A percentile compares a stretch with the other conserved stretches of the same genome.
These are phyloP conservation scores for Lagopus muta DNA, from an alignment of 2,113 vertebrate genomes.

Conservation along the genomic window DNA sequence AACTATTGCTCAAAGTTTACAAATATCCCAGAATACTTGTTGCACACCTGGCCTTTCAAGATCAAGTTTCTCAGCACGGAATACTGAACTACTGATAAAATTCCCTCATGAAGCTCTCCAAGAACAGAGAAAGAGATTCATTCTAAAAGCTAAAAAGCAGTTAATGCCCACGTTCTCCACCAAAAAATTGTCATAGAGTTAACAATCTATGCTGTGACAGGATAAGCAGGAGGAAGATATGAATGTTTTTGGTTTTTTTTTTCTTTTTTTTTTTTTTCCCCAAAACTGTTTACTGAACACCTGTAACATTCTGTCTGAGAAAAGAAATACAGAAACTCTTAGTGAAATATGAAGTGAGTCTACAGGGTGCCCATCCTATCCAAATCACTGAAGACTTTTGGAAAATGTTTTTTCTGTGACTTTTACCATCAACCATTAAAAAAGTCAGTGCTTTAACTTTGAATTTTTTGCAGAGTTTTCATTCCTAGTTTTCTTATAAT, in stretches of 20 bases:
- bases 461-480: not conserved
- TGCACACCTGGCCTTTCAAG: no score
- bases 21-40: no score
- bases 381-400: not conserved
- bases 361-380: not conserved
- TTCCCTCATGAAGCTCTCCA: no score
- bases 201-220: no score
- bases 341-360: not conserved
- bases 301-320: not conserved
- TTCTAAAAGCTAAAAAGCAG: no score
- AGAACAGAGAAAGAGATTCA: no score
- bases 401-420: not conserved
- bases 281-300: not conserved
- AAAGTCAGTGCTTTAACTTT: not conserved
- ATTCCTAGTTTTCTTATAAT: not conserved
- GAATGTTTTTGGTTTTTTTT: not conserved
- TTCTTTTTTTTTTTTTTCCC: not conserved
- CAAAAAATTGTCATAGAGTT: no score
- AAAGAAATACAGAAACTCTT: not conserved
- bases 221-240: not conserved
- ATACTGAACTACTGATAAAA: no score
- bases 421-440: not conserved
- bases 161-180: no score
- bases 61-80: no score
- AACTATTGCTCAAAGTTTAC: no score